Percentiles rank a stretch among this genome's conserved stretches.
phyloP scores from a whole-genome alignment of 92 coral and sea anemone species.

The Meandrina meandrites region DNA sequence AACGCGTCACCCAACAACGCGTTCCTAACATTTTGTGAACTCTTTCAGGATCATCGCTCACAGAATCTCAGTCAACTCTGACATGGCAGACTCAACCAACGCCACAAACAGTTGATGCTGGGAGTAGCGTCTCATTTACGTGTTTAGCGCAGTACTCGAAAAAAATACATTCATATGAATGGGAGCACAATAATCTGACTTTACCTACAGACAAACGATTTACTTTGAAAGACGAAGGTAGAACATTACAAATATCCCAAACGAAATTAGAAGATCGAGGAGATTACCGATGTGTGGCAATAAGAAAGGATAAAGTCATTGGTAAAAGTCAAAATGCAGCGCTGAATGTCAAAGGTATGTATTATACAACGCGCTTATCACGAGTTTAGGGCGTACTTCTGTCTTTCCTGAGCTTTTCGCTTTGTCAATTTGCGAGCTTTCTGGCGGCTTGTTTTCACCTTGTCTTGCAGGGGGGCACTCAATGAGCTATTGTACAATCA shows the following conservation, averaged over 20 bases:
- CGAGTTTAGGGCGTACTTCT: slow-evolving; percentile 27
- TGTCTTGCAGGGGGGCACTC: slow-evolving; percentile 14
- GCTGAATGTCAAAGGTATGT: slow-evolving; percentile 61
- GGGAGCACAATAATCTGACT: slow-evolving; percentile 41
- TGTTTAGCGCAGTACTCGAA: slow-evolving; percentile 53
- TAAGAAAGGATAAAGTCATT: slow-evolving; percentile 8
- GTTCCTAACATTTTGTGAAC: slow-evolving; percentile 9
- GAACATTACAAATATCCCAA: slow-evolving; percentile 49
- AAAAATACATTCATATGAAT: slow-evolving; percentile 43
- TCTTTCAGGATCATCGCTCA: slow-evolving; percentile 62
- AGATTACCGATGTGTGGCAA: slow-evolving; percentile 55
- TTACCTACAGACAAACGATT: slow-evolving; percentile 27
- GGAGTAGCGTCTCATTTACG: slow-evolving; percentile 47
- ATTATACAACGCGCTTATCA: background rate
- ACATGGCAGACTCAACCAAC: slow-evolving; percentile 56
- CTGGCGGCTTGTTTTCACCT: slow-evolving; percentile 2
- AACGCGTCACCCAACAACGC: background rate
- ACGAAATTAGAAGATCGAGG: slow-evolving; percentile 62
- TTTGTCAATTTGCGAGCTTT: slow-evolving; percentile 8
- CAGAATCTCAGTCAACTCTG: slow-evolving; percentile 53
- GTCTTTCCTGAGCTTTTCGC: background rate
- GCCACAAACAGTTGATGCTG: slow-evolving; percentile 44
- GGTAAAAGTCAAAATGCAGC: slow-evolving; percentile 34
- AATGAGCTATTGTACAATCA: slow-evolving; percentile 3
- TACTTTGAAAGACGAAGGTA: slow-evolving; percentile 37